phyloP scores from a whole-genome alignment of 2,888 invertebrate genomes.

The Drosophila falleni region DNA sequence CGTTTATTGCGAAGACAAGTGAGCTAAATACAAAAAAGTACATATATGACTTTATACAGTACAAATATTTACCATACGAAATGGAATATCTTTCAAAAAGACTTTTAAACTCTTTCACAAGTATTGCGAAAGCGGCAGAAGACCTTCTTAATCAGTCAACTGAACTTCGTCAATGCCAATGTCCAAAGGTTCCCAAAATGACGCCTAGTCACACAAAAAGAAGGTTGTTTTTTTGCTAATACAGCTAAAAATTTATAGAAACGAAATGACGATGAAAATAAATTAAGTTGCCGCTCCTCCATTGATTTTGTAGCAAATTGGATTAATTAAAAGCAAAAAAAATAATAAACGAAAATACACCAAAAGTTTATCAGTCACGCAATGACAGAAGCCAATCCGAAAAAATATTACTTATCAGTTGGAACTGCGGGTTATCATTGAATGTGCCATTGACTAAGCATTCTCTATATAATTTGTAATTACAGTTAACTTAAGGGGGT shows the following conservation, averaged over 20 bases:
- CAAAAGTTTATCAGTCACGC: conserved; percentile 65
- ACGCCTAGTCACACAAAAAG: conserved; percentile 39
- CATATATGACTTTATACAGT: conserved; percentile 21
- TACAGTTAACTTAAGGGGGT: conserved; percentile 8
- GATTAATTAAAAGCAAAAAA: conserved; percentile 63
- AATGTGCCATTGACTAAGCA: conserved; percentile 26
- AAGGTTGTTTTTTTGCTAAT: conserved; percentile 24
- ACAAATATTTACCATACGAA: conserved; percentile 42
- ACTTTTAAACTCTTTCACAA: neutral
- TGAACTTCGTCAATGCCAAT: conserved; percentile 25
- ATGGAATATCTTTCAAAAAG: conserved; percentile 2
- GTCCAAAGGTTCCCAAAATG: conserved; percentile 49
- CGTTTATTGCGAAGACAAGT: conserved; percentile 37
- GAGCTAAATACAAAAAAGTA: conserved; percentile 33
- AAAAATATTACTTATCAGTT: conserved; percentile 44
- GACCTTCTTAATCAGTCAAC: conserved; percentile 36
- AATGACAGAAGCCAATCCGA: conserved; percentile 22
- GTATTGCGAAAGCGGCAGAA: conserved; percentile 4
- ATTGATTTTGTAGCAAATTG: conserved; percentile 44
- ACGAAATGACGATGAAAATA: conserved; percentile 16
- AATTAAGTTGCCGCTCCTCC: conserved; percentile 16
- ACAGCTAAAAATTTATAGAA: conserved; percentile 20
- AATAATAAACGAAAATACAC: conserved; percentile 25
- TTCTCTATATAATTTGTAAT: conserved; percentile 5
- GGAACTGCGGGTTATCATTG: conserved; percentile 49